Evolutionary conservation across 2,113 vertebrate genomes (phyloP), one percentile per base, ranked within the genome.

Genomic region (Vulpes ferrilata): DNA sequence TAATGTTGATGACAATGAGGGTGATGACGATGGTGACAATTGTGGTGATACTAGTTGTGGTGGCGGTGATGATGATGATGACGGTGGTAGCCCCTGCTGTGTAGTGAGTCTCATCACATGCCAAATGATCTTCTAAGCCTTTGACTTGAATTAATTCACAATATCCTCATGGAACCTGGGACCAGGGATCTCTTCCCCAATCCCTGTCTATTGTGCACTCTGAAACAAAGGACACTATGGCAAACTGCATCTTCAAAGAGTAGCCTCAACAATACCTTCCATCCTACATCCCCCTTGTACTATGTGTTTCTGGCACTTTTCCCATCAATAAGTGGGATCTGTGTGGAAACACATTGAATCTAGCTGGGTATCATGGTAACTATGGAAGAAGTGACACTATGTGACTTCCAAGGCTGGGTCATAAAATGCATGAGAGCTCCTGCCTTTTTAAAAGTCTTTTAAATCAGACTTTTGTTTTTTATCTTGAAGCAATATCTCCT

Each of bases 401-500:
- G 10, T 82, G 59, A 80, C n/a, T 74, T 94, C 69, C 27, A 83
- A 92, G 48, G 12, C 7, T 69, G 27, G 10, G 38, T 38, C 32
- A 81, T 20, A 84, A 55, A 55, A 76, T 19, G 10, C n/a, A 23
- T 4, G 22, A 13, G 3, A 65, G 8, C 15, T 74, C 62, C 38
- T 60, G 3, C 62, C 59, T 64, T 43, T 43, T 43, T 43, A 43
- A 43, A 43, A 43, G 43, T 43, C 43, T 43, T 43, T 43, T 43
- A 43, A 53, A 12, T 60, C 60, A 55, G 51, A 83, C 7, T 76
- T 76, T 20, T 43, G 0, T 64, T 82, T 92, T 94, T 94, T 60
- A 57, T 83, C 80, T 93, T 16, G 16, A 92, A 78, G 90, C 13
- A 76, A 9, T 43, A 3, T 95, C 65, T 87, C 57, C 59, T 96